Conservation (phyloP, 92 coral and sea anemone species). For the Umimayanthus chanpuru region DNA sequence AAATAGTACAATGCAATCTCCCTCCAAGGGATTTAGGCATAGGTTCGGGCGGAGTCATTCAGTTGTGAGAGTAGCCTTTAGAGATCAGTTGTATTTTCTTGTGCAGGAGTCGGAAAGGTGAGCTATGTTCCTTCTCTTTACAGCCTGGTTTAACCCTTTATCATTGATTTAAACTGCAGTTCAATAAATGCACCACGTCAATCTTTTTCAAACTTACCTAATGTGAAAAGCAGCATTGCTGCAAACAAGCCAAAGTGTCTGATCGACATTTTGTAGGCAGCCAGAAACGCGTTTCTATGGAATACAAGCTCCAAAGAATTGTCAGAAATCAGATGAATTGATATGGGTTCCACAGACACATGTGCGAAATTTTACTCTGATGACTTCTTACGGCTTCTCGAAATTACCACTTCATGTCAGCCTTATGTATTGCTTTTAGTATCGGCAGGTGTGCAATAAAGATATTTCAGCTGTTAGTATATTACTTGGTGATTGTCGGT, state of each 20-base stretch:
- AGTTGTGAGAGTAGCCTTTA: too few relatives aligned
- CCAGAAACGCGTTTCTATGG: not conserved
- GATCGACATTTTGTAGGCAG: not conserved
- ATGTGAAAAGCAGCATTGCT: not conserved
- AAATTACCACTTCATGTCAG: not conserved
- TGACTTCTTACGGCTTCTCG: not conserved
- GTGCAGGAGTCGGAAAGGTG: not conserved
- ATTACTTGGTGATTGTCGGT: not conserved
- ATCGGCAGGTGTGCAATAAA: not conserved
- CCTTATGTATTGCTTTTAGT: not conserved
- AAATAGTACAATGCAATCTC: too few relatives aligned
- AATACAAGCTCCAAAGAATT: not conserved
- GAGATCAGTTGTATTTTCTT: not conserved
- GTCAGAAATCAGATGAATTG: too few relatives aligned
- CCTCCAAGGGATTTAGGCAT: too few relatives aligned
- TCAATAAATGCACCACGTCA: not conserved
- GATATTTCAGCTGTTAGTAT: not conserved
- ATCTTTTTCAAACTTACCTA: not conserved
- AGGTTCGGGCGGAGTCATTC: too few relatives aligned
- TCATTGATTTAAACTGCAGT: not conserved
- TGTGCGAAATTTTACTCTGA: not conserved
- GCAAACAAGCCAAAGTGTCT: not conserved
- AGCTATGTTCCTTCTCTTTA: not conserved
- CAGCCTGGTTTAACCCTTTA: not conserved
- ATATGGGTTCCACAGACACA: not conserved